Conservation (phyloP, 2,113 vertebrate species). For the Cinclus cinclus region DNA sequence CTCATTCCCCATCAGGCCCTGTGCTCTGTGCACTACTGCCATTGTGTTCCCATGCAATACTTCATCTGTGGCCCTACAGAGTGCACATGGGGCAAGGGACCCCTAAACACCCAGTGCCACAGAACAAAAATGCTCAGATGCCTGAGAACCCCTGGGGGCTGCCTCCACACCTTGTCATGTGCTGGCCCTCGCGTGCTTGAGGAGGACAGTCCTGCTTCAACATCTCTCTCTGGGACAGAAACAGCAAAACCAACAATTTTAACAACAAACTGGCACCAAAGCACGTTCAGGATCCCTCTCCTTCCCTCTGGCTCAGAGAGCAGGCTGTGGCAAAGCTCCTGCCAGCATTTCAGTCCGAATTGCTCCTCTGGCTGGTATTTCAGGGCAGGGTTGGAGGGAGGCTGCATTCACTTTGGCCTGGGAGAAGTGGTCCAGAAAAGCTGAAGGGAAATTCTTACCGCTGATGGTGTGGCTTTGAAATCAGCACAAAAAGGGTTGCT, state of each 20-base stretch:
- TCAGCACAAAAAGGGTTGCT: neutral
- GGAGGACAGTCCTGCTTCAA: neutral
- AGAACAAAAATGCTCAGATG: neutral
- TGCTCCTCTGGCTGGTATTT: fast-evolving
- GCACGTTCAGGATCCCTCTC: neutral
- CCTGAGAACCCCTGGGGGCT: neutral
- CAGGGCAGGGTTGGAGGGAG: neutral
- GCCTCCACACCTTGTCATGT: neutral
- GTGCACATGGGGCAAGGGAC: neutral
- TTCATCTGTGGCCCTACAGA: neutral
- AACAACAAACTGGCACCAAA: neutral
- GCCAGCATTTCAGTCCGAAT: neutral
- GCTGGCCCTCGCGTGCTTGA: neutral
- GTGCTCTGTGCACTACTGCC: fast-evolving
- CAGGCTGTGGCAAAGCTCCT: neutral
- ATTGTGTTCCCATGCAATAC: neutral
- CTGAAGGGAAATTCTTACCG: neutral
- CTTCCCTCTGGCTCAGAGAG: neutral
- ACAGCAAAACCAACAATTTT: neutral
- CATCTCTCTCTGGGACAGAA: neutral
- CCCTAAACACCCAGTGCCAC: neutral
- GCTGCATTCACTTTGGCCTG: neutral
- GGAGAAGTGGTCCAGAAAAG: neutral
- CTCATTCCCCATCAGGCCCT: fast-evolving
- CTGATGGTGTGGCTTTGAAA: neutral